phyloP scores from a whole-genome alignment of 1,140 invertebrate genomes.

The Orius laevigatus region DNA sequence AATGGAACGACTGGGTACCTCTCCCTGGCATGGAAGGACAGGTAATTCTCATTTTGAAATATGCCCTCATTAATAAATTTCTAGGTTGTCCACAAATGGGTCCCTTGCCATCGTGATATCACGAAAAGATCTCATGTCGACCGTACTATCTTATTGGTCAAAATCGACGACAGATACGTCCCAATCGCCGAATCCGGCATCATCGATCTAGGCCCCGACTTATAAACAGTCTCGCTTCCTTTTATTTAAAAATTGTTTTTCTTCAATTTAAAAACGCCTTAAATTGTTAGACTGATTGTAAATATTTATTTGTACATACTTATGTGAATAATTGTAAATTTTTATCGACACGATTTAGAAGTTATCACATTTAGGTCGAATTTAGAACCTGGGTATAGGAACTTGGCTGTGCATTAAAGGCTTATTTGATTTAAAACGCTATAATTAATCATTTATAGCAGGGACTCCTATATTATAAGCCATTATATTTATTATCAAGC shows the following conservation, averaged over 20 bases:
- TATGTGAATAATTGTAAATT: constrained; percentile 3
- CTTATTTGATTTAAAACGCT: background rate
- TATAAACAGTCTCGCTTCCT: constrained; percentile 23
- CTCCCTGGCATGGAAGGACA: constrained; percentile 78
- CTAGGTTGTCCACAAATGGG: constrained; percentile 77
- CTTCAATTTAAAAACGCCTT: background rate
- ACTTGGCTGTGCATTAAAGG: constrained; percentile 16
- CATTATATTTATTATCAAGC: too few species aligned
- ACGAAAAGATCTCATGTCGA: constrained; percentile 74
- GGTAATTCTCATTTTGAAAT: constrained; percentile 28
- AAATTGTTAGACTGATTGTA: constrained; percentile 13
- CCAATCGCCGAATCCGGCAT: constrained; percentile 82
- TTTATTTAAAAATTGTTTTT: background rate
- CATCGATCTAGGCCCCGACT: constrained; percentile 57
- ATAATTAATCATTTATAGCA: too few species aligned
- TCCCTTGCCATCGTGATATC: constrained; percentile 72
- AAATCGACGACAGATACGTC: constrained; percentile 82
- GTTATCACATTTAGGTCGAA: background rate
- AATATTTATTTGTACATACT: constrained; percentile 8
- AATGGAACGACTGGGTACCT: constrained; percentile 81
- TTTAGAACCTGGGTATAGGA: constrained; percentile 10
- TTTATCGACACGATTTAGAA: constrained; percentile 10
- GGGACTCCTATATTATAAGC: too few species aligned
- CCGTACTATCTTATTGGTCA: constrained; percentile 76
- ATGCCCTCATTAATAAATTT: background rate